Base-by-base conservation (phyloP, 2,113 vertebrate species). In the Oxyruncus cristatus region DNA sequence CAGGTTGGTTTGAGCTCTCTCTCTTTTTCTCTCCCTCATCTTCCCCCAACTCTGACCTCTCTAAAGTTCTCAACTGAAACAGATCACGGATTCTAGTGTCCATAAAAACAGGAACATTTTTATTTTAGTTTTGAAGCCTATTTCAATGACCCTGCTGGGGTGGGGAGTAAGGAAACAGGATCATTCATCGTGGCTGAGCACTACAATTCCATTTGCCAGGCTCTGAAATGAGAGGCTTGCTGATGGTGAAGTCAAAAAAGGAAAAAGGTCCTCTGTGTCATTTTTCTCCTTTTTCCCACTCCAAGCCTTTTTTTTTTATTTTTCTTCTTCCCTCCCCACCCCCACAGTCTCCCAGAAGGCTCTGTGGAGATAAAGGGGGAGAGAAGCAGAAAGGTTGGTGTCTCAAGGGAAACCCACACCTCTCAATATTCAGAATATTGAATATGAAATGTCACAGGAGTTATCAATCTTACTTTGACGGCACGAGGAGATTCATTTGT, bases 381-480 rank as follows among this genome's bases (percentile, higher is more conserved):
- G 85, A 96, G 82, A 96, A 96, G 89, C 94, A 97, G 76, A 92
- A 82, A 93, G 86, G 96, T 67, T 93, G 75, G 85, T 73, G 77
- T 97, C 98, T 97, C 97, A 71, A 84, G 98, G 98, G 98, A 96
- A 95, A 91, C 94, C 83, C 94, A 96, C 97, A 98, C 93, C 97
- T 97, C 97, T 98, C 98, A 98, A 98, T 98, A 99, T 99, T 98
- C 98, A 98, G 97, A 98, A 98, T 98, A 98, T 96, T 98, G 98
- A 97, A 97, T 97, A 97, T 98, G 98, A 99, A 98, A 97, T 98
- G 98, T 97, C 97, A 97, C 98, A 98, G 97, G 97, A 98, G 98
- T 98, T 98, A 99, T 99, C 98, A 98, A 98, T 99, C 98, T 99
- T 98, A 98, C 98, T 99, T 98, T 98, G 98, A 98, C 68, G 96